Evolutionary conservation across 2,888 invertebrate genomes (phyloP), one percentile per base, ranked within the genome.

Genomic region (Meiosimyza platycephala): DNA sequence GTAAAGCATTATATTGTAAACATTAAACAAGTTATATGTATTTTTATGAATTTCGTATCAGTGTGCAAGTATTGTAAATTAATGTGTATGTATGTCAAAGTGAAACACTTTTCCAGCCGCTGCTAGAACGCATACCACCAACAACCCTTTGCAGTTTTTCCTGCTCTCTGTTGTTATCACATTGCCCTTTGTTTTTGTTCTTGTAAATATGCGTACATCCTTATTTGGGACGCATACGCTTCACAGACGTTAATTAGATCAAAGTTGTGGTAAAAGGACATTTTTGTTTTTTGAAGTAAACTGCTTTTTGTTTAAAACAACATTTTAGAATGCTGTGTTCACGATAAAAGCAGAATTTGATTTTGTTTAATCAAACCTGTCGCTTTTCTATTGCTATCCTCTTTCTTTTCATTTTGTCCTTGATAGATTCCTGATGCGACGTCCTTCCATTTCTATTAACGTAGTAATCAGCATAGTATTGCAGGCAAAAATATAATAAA

Each of bases 181-280:
- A 28, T 28, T 28, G 28, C 3, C 3, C 4, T 54, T n/a, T 66
- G 66, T 15, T 55, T 33, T 40, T 52, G 66, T 40, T 50, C 15
- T 55, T 54, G 33, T 67, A 47, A n/a, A 16, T 48, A n/a, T 62
- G 40, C 62, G n/a, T 1, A 16, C 5, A 11, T 63, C 18, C 63
- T 40, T 47, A 48, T 63, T 63, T 63, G 63, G 63, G 63, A 63
- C 63, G 63, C 63, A 63, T 57, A 57, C 57, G 57, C 57, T 57
- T 57, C 57, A 57, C 18, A 57, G 57, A 57, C 57, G 57, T 57
- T 57, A 57, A 57, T 57, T 57, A 57, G 57, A 57, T 57, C 57
- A 57, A 57, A 57, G 57, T 57, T 57, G 57, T 28, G 22, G 57
- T 11, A 57, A 57, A 57, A 28, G 57, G 28, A 57, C 57, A 28